phyloP scores from a whole-genome alignment of 2,888 invertebrate species.

The Smittia aterrima region DNA sequence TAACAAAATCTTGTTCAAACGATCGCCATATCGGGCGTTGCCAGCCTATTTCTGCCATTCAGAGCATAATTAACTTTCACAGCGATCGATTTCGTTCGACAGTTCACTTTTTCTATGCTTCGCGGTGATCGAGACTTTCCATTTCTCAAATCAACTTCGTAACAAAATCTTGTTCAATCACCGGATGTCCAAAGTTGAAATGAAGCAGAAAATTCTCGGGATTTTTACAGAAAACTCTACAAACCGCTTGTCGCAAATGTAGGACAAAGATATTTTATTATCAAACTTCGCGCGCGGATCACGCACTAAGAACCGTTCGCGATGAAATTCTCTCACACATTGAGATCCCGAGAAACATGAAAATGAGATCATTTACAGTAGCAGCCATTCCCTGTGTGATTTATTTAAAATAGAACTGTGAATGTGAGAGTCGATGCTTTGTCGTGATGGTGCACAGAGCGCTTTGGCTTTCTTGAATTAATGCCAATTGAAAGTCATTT shows the following conservation, averaged over 20 bases:
- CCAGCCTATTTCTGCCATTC: background rate
- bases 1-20: background rate
- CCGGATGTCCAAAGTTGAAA: background rate
- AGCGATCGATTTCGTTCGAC: background rate
- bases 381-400: background rate
- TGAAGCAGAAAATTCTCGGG: background rate
- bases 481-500: slow-evolving; percentile 39
- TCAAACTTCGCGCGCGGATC: background rate
- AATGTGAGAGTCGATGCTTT: background rate
- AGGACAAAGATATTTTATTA: too few relatives aligned
- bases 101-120: background rate
- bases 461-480: slow-evolving; percentile 14
- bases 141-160: background rate
- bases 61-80: slow-evolving; percentile 25
- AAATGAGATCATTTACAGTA: slow-evolving; percentile 20
- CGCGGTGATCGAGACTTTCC: background rate
- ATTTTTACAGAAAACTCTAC: background rate
- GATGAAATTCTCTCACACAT: slow-evolving; percentile 31
- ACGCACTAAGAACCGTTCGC: slow-evolving; percentile 32
- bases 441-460: background rate
- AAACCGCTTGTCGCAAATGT: too few relatives aligned
- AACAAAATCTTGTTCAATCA: background rate
- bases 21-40: background rate
- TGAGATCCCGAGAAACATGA: slow-evolving; percentile 15
- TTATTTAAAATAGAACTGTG: background rate